Conservation (phyloP, 1,140 invertebrate genomes). For the Diprion similis region DNA sequence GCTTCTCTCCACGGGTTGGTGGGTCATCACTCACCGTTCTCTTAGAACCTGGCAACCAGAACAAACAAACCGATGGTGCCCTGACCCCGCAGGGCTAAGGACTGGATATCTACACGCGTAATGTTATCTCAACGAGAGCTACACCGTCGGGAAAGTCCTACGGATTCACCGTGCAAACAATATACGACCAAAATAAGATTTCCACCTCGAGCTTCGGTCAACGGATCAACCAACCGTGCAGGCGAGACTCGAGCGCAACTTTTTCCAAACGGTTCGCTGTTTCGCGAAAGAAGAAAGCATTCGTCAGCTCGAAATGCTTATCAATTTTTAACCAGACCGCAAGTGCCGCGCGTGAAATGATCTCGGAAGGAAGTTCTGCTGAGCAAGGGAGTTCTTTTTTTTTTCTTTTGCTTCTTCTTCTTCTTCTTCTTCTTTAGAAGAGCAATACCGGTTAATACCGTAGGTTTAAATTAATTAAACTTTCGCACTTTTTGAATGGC, state of each 20-base stretch:
- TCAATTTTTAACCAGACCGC: too few relatives aligned
- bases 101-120: background rate
- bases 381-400: too few relatives aligned
- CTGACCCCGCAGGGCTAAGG: conserved; percentile 25
- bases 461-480: conserved; percentile 48
- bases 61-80: conserved; percentile 33
- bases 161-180: conserved; percentile 4
- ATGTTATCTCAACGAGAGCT: conserved; percentile 1
- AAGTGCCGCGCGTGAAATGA: too few relatives aligned
- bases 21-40: conserved; percentile 37
- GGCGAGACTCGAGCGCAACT: too few relatives aligned
- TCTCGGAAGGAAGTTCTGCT: too few relatives aligned
- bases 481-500: conserved; percentile 38
- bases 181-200: conserved; percentile 1
- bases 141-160: background rate
- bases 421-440: background rate
- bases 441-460: conserved; percentile 45
- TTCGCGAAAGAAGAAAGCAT: too few relatives aligned
- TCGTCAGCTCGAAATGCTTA: too few relatives aligned
- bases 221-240: too few relatives aligned
- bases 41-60: conserved; percentile 11
- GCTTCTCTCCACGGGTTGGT: conserved; percentile 37
- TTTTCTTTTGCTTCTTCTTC: background rate
- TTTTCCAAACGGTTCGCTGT: too few relatives aligned
- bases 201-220: background rate